phyloP scores from a whole-genome alignment of 1,140 invertebrate species.

The Conus betulinus region DNA sequence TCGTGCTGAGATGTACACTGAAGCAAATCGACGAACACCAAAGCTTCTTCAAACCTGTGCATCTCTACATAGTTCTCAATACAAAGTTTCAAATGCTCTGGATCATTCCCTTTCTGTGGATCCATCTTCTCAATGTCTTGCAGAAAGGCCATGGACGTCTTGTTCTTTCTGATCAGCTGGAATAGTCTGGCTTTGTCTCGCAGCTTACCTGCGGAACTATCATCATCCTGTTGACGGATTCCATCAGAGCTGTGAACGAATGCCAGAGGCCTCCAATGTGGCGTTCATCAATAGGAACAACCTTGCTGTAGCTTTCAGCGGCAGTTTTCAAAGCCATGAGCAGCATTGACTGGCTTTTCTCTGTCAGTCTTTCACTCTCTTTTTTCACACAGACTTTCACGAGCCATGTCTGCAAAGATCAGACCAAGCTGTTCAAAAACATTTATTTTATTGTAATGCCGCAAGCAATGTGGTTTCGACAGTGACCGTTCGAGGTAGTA shows the following conservation, averaged over 20 bases:
- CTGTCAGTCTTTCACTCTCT: neutral
- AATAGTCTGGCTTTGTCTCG: slow-evolving; percentile 20
- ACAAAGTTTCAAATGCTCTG: slow-evolving; percentile 15
- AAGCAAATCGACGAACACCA: slow-evolving; percentile 19
- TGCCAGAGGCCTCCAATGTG: slow-evolving; percentile 23
- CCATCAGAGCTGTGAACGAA: slow-evolving; percentile 19
- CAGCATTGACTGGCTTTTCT: slow-evolving; percentile 14
- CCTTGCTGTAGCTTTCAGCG: neutral
- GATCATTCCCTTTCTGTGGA: slow-evolving; percentile 19
- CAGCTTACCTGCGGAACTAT: neutral
- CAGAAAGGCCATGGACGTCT: neutral
- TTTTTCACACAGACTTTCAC: neutral
- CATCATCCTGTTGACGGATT: neutral
- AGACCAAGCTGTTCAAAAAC: slow-evolving; percentile 22
- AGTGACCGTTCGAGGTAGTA: neutral
- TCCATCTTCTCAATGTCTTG: neutral
- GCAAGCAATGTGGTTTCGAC: neutral
- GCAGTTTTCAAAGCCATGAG: slow-evolving; percentile 18
- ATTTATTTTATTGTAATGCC: neutral
- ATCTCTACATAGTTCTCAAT: slow-evolving; percentile 17
- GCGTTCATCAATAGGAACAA: neutral
- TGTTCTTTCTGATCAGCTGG: slow-evolving; percentile 7
- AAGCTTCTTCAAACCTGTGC: neutral
- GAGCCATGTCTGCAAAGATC: slow-evolving; percentile 6
- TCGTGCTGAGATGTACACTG: slow-evolving; percentile 5